phyloP scores from a whole-genome alignment of 2,888 invertebrate species.

The Chesias legatella region DNA sequence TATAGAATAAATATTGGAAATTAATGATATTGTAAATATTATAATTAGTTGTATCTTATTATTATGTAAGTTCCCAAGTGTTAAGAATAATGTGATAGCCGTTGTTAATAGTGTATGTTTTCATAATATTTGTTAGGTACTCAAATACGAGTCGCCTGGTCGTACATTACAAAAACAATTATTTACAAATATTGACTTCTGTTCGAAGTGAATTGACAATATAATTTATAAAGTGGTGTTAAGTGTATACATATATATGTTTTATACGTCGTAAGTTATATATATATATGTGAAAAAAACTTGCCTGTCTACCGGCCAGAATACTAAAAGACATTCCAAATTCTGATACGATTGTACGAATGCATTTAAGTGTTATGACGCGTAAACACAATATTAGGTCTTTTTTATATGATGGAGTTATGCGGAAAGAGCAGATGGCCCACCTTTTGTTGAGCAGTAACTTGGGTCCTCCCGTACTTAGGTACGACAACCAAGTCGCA shows the following conservation, averaged over 20 bases:
- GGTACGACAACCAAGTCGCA: no score
- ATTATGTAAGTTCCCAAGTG: constrained; percentile 5
- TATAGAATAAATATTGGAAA: background rate
- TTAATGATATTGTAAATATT: constrained; percentile 14
- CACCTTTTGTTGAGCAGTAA: no score
- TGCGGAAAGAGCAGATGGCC: no score
- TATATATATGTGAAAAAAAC: constrained; percentile 7
- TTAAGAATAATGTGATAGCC: constrained; percentile 20
- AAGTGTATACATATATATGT: constrained; percentile 24
- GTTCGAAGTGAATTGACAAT: constrained; percentile 42
- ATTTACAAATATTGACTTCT: constrained; percentile 20
- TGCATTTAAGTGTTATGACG: no score
- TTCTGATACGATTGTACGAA: background rate
- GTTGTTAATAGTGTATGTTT: constrained; percentile 13
- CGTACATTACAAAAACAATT: constrained; percentile 10
- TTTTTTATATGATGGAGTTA: no score
- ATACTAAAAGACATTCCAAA: constrained; percentile 14
- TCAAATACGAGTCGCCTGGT: constrained; percentile 3
- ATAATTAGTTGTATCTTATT: constrained; percentile 3
- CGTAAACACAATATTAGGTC: no score
- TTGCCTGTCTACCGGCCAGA: constrained; percentile 9
- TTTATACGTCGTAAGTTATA: constrained; percentile 11
- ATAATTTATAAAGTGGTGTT: constrained; percentile 27
- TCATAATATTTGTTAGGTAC: constrained; percentile 7
- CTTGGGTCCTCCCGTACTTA: no score